phyloP scores from a whole-genome alignment of 2,888 invertebrate species.

The Autographa pulchrina region DNA sequence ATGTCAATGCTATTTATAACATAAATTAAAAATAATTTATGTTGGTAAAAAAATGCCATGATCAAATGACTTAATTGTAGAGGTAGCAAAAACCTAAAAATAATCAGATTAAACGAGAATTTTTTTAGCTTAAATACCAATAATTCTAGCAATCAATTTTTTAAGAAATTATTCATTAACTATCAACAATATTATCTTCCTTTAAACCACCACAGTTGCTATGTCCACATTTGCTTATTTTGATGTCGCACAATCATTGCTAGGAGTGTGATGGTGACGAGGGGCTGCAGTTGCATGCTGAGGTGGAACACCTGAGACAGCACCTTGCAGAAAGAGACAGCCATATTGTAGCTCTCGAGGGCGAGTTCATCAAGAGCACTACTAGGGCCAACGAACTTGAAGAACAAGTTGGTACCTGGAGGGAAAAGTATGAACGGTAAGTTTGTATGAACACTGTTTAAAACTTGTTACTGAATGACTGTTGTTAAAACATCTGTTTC shows the following conservation, averaged over 20 bases:
- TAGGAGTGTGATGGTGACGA: conserved; percentile 84
- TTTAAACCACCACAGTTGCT: conserved; percentile 38
- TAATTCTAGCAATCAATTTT: neutral
- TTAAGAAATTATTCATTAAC: neutral
- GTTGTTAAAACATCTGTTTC: no score
- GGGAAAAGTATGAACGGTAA: conserved; percentile 97
- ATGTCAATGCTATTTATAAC: no score
- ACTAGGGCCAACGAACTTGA: conserved; percentile 94
- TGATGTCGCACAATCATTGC: conserved; percentile 74
- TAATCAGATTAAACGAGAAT: neutral
- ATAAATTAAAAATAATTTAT: no score
- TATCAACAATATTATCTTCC: conserved; percentile 39
- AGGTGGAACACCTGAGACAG: conserved; percentile 96
- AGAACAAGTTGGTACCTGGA: conserved; percentile 96
- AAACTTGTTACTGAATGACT: neutral
- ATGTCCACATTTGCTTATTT: conserved; percentile 71
- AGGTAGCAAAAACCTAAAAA: no score
- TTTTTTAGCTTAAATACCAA: neutral
- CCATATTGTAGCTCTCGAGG: conserved; percentile 96
- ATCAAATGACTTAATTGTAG: no score
- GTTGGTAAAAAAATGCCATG: no score
- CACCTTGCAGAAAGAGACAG: conserved; percentile 94
- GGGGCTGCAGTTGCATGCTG: conserved; percentile 93
- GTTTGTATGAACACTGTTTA: neutral
- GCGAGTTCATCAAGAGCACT: conserved; percentile 94